Evolutionary conservation across 2,113 vertebrate genomes (phyloP).

Genomic region (Bubo bubo): DNA sequence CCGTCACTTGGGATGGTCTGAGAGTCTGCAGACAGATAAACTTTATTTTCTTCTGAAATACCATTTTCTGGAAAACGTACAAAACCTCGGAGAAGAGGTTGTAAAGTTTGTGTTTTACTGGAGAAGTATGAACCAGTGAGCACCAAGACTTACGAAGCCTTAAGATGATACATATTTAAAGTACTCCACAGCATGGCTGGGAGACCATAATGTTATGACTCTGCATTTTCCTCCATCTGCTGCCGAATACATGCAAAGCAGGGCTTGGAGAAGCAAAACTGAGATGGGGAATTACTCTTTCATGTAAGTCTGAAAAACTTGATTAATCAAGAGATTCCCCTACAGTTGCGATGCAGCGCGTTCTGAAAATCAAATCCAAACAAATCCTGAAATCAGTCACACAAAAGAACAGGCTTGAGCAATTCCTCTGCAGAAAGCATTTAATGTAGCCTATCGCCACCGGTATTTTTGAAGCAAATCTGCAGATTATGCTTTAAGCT

Average conservation of each 20-base stretch:
- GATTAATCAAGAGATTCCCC: constrained; percentile 25
- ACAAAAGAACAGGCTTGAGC: not conserved
- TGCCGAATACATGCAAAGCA: not conserved
- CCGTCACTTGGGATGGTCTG: not conserved
- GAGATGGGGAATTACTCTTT: constrained; percentile 46
- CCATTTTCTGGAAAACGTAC: not conserved
- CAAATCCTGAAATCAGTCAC: not conserved
- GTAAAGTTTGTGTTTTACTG: not conserved
- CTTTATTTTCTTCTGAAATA: not conserved
- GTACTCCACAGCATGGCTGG: not conserved
- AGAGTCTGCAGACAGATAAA: not conserved
- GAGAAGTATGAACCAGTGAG: not conserved
- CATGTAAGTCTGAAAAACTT: not conserved
- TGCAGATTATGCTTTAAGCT: constrained; percentile 18
- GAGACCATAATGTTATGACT: constrained; percentile 56
- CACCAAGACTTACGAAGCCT: not conserved
- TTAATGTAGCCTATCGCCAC: not conserved
- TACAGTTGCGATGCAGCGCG: accelerated
- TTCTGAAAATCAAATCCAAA: not conserved
- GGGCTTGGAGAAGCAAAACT: constrained; percentile 10
- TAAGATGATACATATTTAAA: not conserved
- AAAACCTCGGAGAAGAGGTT: not conserved
- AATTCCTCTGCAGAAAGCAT: not conserved
- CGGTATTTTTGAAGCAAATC: not conserved
- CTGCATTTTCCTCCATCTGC: constrained; percentile 55